Evolutionary conservation across 2,797 vertebrate species (phyloP).

Genomic region (Clarias pachynema): DNA sequence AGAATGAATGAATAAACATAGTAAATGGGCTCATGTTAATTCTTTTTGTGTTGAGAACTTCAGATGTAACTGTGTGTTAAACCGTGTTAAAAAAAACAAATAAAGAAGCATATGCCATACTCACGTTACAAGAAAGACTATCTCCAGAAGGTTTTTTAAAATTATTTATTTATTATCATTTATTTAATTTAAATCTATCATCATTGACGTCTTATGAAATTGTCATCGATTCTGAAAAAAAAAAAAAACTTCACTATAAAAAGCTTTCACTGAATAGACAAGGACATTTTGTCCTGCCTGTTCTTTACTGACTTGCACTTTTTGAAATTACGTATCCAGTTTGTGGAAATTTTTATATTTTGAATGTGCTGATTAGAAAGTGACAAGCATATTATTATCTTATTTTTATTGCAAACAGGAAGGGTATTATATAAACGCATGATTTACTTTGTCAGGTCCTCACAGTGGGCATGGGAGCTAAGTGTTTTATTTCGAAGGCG

Average conservation of each 20-base stretch:
- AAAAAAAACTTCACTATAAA: neutral
- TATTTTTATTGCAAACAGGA: conserved; percentile 33
- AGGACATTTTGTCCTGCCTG: neutral
- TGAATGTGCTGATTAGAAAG: neutral
- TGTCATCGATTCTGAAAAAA: neutral
- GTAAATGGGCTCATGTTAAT: neutral
- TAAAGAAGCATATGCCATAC: neutral
- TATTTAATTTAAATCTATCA: neutral
- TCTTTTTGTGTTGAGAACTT: neutral
- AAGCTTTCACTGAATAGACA: neutral
- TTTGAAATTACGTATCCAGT: neutral
- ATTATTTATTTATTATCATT: neutral
- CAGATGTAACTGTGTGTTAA: neutral
- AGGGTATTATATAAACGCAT: conserved; percentile 8
- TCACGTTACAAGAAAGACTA: neutral
- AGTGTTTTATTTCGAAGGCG: conserved; percentile 29
- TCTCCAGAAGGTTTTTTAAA: neutral
- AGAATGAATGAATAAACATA: neutral
- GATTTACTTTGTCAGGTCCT: conserved; percentile 26
- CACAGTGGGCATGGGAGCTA: conserved; percentile 1
- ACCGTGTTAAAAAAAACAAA: neutral
- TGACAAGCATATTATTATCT: neutral
- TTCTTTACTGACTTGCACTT: neutral
- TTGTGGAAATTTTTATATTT: conserved; percentile 11
- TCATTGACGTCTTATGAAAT: neutral